Base-by-base conservation (phyloP, 35 echinoderm and acorn worm genomes). In the Eucidaris tribuloides region DNA sequence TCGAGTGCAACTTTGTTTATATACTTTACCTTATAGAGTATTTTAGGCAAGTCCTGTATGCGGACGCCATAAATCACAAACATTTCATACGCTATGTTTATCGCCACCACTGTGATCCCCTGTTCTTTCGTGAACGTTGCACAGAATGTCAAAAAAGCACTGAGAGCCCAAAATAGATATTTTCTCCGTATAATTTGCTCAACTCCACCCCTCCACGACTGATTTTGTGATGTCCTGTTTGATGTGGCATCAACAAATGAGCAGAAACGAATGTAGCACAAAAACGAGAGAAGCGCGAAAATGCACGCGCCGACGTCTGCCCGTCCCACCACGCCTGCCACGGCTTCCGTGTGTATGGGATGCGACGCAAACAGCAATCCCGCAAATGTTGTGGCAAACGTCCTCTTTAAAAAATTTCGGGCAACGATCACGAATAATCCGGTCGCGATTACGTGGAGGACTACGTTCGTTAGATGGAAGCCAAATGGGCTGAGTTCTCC, bases 271-370 rank as follows among this genome's bases (percentile, higher is more conserved):
- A 88, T 59, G 40, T 93, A 93, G 55, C 70, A 87, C 14, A 93
- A 18, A 44, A 90, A 99, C 17, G 89, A 93, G 14, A 93, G n/a
- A 3, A 93, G 46, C 63, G 84, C 87, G 36, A 99, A 93, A 4
- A 99, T 27, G 40, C 86, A 88, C 0, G 96, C 96, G 9, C 82
- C 87, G 3, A 99, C 90, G 45, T 99, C 96, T 20, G 96, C 96
- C 31, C 96, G 82, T 7, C 96, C 96, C 22, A 99, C 96, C 1
- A 99, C 59, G 9, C 96, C 96, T 1, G 96, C 83, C 1, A 99
- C 96, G 7, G 96, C 96, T 56, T 99, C 96, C 14, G 96, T 99
- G 49, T 99, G 90, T 17, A 99, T 89, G 4, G 96, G 96, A 82
- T 99, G 96, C 11, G 58, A 62, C 0, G 91, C 86, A 52, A 99